Conservation (phyloP, 2,797 vertebrate genomes). For the Falco berigora region DNA sequence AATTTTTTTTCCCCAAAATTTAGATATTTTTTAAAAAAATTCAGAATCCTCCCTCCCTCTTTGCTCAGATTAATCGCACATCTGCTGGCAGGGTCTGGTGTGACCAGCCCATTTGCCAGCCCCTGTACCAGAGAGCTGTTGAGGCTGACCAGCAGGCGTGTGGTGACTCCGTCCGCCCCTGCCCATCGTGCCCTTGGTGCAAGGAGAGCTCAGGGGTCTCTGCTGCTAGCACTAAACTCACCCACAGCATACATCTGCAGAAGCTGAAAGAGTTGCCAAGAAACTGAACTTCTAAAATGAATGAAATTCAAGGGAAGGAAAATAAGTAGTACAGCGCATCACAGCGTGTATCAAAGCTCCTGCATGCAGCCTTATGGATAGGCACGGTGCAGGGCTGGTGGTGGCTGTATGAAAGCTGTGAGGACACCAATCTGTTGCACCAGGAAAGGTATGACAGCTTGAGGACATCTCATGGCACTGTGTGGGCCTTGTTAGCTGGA, state of each 20-base stretch:
- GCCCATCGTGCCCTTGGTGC: not conserved
- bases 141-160: not conserved
- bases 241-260: not conserved
- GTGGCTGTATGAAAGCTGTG: not conserved
- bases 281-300: not conserved
- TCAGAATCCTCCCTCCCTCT: not conserved
- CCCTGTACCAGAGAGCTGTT: not conserved
- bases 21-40: too few species aligned
- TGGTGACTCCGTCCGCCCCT: not conserved
- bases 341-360: not conserved
- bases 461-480: not conserved
- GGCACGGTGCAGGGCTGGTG: not conserved
- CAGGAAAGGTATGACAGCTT: not conserved
- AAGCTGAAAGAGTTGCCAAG: not conserved
- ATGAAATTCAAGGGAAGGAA: not conserved
- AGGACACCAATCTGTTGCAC: not conserved
- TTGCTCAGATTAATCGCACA: not conserved
- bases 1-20: too few species aligned
- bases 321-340: not conserved
- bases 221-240: not conserved
- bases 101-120: not conserved
- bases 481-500: not conserved
- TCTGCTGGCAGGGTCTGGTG: not conserved
- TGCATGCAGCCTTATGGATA: not conserved
- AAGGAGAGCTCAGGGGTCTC: not conserved